Evolutionary conservation across 2,888 invertebrate genomes (phyloP), one percentile per base, ranked within the genome.

Genomic region (Drosophila koepferae): DNA sequence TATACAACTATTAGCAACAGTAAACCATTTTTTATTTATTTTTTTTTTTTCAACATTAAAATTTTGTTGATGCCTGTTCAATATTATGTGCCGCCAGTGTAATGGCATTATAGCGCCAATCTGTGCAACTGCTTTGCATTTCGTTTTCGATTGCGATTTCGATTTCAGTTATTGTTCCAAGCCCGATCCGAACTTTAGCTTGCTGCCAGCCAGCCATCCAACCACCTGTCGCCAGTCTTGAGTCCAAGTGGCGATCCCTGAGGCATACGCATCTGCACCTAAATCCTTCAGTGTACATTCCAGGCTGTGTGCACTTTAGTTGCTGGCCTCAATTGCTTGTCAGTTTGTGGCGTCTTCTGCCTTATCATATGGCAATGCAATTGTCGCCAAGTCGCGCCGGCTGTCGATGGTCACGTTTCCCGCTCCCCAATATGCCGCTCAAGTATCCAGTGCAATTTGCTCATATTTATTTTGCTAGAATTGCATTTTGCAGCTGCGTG

Each of bases 141-240:
- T 63, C 64, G 72, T 72, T 82, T 82, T 79, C 82, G 80, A 80
- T 76, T 80, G 58, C 60, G 76, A 75, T 82, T 80, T 80, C 82
- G 80, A 82, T 80, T 80, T 80, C 80, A 80, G 66, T 56, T 53
- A 75, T 75, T 76, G 72, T 82, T 82, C 40, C 54, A 58, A n/a
- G 58, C 40, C 46, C 20, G 63, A 34, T 43, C 18, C 40, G 53
- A 3, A n/a, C 55, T 48, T 28, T 28, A 2, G 28, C 28, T 28
- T 28, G 28, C 28, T 28, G 28, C 28, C 28, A 2, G 5, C 28
- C 28, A 28, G 28, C 28, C 28, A 28, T 41, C 72, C 82, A 68
- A 82, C 82, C 82, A 78, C 77, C 77, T 78, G 77, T 81, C 77
- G 68, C 38, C 18, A 20, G 14, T 40, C 46, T 59, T 43, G 34